Evolutionary conservation across 2,888 invertebrate genomes (phyloP).

Genomic region (Cactoblastis cactorum): DNA sequence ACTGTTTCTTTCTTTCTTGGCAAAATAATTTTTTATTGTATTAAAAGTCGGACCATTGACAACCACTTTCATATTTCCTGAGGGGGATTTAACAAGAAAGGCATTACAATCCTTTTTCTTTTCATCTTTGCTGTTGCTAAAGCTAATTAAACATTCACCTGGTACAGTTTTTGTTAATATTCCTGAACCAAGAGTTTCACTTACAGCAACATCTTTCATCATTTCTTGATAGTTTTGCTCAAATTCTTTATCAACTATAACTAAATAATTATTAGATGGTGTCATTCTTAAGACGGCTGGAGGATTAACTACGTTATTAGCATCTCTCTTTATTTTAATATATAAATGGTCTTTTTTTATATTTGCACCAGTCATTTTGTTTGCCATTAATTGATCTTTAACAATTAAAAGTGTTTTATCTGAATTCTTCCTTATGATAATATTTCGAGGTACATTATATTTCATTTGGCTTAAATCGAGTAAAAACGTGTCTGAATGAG

Average conservation of each 20-base stretch:
- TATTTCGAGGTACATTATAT: slow-evolving; percentile 25
- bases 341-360: slow-evolving; percentile 25
- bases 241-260: slow-evolving; percentile 58
- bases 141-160: slow-evolving; percentile 36
- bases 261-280: slow-evolving; percentile 42
- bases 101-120: slow-evolving; percentile 32
- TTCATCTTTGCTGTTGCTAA: slow-evolving; percentile 29
- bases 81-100: slow-evolving; percentile 37
- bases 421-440: slow-evolving; percentile 31
- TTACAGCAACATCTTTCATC: slow-evolving; percentile 30
- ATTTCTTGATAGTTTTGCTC: slow-evolving; percentile 38
- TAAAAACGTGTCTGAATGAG: slow-evolving; percentile 25
- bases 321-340: slow-evolving; percentile 33
- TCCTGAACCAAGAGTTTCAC: slow-evolving; percentile 30
- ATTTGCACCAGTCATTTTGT: neutral
- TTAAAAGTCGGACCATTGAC: slow-evolving; percentile 24
- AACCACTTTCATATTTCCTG: slow-evolving; percentile 47
- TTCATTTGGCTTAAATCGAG: slow-evolving; percentile 22
- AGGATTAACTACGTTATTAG: slow-evolving; percentile 26
- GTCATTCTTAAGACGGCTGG: slow-evolving; percentile 43
- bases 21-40: slow-evolving; percentile 9
- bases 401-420: slow-evolving; percentile 31
- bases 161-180: slow-evolving; percentile 39
- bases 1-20: slow-evolving; percentile 11
- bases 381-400: neutral